phyloP scores from a whole-genome alignment of 53 echinoderm and acorn worm genomes.

The Pentamera pediparva region DNA sequence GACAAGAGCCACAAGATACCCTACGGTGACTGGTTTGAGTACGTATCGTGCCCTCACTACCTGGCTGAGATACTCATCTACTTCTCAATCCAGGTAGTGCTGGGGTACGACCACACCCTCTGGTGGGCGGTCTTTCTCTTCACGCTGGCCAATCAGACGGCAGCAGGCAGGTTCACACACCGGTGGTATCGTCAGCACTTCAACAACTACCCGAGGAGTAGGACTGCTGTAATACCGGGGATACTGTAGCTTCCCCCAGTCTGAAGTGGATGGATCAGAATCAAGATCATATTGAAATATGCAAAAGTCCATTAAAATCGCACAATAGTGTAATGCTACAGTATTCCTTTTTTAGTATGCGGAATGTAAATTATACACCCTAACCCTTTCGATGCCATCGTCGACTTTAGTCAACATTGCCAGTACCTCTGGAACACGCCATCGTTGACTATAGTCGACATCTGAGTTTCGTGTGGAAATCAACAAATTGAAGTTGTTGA shows the following conservation, averaged over 20 bases:
- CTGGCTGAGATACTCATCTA: conserved; percentile 84
- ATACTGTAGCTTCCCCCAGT: conserved; percentile 36
- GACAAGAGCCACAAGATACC: conserved; percentile 72
- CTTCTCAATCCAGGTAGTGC: conserved; percentile 36
- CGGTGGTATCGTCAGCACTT: conserved; percentile 72
- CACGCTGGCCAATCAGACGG: conserved; percentile 66
- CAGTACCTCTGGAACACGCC: too few relatives aligned
- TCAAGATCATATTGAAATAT: too few relatives aligned
- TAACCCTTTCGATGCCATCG: too few relatives aligned
- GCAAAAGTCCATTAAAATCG: too few relatives aligned
- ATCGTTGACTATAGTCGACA: too few relatives aligned
- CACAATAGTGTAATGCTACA: too few relatives aligned
- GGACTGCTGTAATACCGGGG: conserved; percentile 72
- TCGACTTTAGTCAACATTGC: too few relatives aligned
- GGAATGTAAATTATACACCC: too few relatives aligned
- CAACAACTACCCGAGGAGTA: conserved; percentile 67
- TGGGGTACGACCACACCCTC: conserved; percentile 58
- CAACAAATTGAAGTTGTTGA: too few relatives aligned
- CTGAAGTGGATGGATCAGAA: too few relatives aligned
- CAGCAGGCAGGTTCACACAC: conserved; percentile 53
- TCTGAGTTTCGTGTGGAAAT: too few relatives aligned
- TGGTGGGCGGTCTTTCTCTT: conserved; percentile 59
- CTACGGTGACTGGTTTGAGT: conserved; percentile 89
- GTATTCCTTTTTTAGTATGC: too few relatives aligned
- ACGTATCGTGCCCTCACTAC: conserved; percentile 90